phyloP scores from a whole-genome alignment of 2,888 invertebrate genomes.

The Tigriopus californicus region DNA sequence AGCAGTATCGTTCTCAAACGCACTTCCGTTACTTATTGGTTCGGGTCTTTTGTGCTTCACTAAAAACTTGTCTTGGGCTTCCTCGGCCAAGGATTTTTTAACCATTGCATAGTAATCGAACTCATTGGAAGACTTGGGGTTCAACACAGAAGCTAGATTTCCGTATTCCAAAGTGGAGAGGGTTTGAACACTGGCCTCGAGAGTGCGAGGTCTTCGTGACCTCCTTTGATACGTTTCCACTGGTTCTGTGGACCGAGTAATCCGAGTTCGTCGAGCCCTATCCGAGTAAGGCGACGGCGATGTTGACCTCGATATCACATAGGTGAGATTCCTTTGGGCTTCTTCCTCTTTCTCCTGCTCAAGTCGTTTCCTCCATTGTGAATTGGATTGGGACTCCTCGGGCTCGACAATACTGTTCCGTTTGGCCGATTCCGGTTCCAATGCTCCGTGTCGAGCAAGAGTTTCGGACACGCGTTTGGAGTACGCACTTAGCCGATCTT shows the following conservation, averaged over 20 bases:
- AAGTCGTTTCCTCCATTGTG: too few species aligned
- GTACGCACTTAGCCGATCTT: too few species aligned
- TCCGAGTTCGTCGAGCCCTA: neutral
- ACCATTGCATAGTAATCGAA: constrained; percentile 11
- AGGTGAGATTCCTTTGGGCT: too few species aligned
- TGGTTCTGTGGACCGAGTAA: constrained; percentile 5
- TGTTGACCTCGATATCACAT: constrained; percentile 6
- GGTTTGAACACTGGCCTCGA: constrained; percentile 1
- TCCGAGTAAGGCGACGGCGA: neutral
- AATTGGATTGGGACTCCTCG: too few species aligned
- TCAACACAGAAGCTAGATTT: neutral
- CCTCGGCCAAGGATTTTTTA: constrained; percentile 5
- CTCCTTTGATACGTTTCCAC: neutral
- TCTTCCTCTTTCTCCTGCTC: too few species aligned
- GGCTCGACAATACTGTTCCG: too few species aligned
- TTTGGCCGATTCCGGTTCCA: too few species aligned
- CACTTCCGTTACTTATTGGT: neutral
- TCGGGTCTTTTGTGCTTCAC: neutral
- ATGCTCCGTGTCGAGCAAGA: too few species aligned
- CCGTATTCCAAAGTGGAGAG: neutral
- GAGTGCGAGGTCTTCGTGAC: constrained; percentile 2
- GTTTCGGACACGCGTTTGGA: too few species aligned
- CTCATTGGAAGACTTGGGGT: neutral
- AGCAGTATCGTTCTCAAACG: neutral
- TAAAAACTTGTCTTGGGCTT: neutral